Conservation (phyloP, 2,113 vertebrate genomes). For the Syngnathus scovelli region DNA sequence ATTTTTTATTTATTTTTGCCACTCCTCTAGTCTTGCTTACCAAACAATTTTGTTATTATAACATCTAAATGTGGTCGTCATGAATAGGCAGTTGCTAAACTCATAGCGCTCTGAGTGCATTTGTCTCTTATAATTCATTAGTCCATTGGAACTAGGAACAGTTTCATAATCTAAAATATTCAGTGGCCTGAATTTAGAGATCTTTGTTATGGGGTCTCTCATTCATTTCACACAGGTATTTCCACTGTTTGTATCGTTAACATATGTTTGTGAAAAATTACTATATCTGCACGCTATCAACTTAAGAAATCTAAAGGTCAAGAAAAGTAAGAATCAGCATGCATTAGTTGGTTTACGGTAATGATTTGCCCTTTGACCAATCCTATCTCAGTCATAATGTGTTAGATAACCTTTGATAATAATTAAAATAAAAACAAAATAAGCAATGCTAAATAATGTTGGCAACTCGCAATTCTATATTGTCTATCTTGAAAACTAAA, state of each 20-base stretch:
- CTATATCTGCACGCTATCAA: background rate
- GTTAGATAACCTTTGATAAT: too few species aligned
- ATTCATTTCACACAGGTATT: constrained; percentile 1
- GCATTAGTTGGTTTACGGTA: background rate
- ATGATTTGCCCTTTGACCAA: too few species aligned
- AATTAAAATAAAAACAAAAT: too few species aligned
- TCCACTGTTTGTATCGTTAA: background rate
- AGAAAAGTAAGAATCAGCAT: background rate
- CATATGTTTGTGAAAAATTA: background rate
- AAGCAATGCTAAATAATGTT: too few species aligned
- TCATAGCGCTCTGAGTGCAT: constrained; percentile 24
- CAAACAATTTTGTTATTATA: constrained; percentile 21
- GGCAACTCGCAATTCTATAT: too few species aligned
- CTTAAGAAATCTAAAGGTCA: background rate
- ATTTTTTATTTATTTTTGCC: background rate
- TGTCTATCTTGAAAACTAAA: background rate
- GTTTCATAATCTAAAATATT: constrained; percentile 39
- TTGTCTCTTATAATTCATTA: constrained; percentile 31
- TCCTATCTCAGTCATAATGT: too few species aligned
- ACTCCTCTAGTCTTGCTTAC: constrained; percentile 2
- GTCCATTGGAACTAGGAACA: constrained; percentile 37
- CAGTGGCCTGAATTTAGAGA: constrained; percentile 15
- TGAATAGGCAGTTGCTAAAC: constrained; percentile 27
- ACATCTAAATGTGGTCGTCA: constrained; percentile 25
- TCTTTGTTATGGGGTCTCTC: constrained; percentile 6